phyloP scores from a whole-genome alignment of 2,888 invertebrate species.

The Sicus ferrugineus region DNA sequence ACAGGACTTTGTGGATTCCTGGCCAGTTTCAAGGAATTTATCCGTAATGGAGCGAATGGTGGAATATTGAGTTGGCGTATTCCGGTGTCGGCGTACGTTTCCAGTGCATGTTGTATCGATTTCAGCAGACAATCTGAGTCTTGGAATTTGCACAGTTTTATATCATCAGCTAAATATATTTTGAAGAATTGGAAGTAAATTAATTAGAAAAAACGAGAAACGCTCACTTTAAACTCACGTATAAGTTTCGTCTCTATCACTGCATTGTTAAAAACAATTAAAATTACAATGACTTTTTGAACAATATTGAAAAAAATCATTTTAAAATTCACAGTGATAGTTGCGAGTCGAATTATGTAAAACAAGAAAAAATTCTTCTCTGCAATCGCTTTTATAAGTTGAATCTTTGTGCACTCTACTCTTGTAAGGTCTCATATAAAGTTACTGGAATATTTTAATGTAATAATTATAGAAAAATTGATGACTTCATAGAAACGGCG shows the following conservation, averaged over 20 bases:
- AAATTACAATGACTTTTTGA: neutral
- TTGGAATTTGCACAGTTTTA: conserved; percentile 43
- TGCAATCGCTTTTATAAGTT: neutral
- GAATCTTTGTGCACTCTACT: neutral
- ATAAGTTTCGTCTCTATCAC: neutral
- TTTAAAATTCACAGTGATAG: neutral
- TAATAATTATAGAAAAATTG: no score
- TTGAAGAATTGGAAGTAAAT: no score
- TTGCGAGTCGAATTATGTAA: no score
- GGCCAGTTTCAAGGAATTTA: conserved; percentile 51
- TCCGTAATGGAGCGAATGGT: conserved; percentile 56
- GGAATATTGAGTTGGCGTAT: conserved; percentile 52
- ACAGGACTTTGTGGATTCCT: conserved; percentile 57
- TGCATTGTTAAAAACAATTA: neutral
- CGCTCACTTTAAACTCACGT: neutral
- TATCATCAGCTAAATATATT: conserved; percentile 42
- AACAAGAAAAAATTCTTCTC: neutral
- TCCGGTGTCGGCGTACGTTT: conserved; percentile 47
- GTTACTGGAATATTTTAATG: no score
- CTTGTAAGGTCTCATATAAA: neutral
- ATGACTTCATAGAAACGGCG: no score
- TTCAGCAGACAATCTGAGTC: conserved; percentile 47
- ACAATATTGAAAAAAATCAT: neutral
- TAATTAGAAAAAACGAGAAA: neutral
- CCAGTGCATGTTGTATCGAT: conserved; percentile 43